phyloP scores from a whole-genome alignment of 2,888 invertebrate genomes.

The Pomacea canaliculata region DNA sequence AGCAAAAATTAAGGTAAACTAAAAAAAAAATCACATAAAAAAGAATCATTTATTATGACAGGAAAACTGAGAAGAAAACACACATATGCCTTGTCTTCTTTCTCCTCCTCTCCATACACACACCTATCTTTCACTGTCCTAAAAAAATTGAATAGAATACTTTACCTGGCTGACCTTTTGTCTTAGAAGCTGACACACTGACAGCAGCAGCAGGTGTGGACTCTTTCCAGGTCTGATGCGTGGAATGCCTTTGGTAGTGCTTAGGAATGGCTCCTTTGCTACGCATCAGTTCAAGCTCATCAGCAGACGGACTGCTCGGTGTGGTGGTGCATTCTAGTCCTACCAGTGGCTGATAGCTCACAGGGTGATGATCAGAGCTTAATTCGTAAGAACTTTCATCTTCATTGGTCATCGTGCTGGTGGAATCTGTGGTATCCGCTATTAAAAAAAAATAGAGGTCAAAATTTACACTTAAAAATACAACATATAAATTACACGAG shows the following conservation, averaged over 20 bases:
- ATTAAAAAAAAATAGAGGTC: background rate
- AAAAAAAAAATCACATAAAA: too few relatives aligned
- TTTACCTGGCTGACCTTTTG: background rate
- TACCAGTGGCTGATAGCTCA: conserved; percentile 33
- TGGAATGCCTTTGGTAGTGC: conserved; percentile 35
- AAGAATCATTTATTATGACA: too few relatives aligned
- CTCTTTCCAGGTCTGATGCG: background rate
- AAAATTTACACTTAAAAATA: background rate
- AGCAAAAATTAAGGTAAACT: too few relatives aligned
- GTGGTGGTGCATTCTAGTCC: conserved; percentile 49
- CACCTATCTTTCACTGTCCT: background rate
- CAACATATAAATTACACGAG: background rate
- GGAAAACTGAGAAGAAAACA: too few relatives aligned
- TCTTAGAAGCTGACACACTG: background rate
- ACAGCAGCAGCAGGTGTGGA: background rate
- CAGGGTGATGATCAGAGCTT: conserved; percentile 34
- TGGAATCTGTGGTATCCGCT: conserved; percentile 29
- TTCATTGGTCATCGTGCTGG: conserved; percentile 61
- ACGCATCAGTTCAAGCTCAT: conserved; percentile 56
- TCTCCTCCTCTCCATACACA: too few relatives aligned
- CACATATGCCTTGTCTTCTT: too few relatives aligned
- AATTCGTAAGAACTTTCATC: conserved; percentile 47
- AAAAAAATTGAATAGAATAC: background rate
- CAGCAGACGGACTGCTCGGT: conserved; percentile 50
- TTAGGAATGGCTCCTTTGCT: conserved; percentile 63